A percentile compares a stretch with the other conserved stretches of the same genome.
phyloP scores from a whole-genome alignment of 2,888 invertebrate species.

The Bellardia pandia region DNA sequence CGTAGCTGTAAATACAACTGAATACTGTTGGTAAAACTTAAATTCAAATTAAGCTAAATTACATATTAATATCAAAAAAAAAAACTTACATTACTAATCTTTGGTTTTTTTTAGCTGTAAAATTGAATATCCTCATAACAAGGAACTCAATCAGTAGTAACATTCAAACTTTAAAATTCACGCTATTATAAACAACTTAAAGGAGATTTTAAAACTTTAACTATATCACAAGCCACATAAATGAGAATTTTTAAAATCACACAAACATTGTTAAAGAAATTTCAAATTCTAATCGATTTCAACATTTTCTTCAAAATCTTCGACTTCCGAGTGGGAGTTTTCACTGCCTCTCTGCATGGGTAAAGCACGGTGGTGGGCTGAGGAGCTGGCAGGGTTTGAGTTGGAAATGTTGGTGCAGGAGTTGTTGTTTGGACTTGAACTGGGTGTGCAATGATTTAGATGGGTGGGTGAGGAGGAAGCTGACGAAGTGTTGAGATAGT shows the following conservation, averaged over 20 bases:
- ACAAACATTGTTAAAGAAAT: background rate
- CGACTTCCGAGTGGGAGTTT: slow-evolving; percentile 76
- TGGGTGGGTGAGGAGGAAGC: slow-evolving; percentile 69
- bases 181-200: background rate
- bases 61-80: slow-evolving; percentile 1
- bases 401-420: slow-evolving; percentile 42
- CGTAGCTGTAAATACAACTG: slow-evolving; percentile 1
- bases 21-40: slow-evolving; percentile 48
- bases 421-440: slow-evolving; percentile 60
- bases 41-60: slow-evolving; percentile 31
- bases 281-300: slow-evolving; percentile 82
- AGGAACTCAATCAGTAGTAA: background rate
- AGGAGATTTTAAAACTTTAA: slow-evolving; percentile 42
- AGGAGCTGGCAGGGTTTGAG: slow-evolving; percentile 52
- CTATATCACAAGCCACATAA: slow-evolving; percentile 67
- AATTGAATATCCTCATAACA: background rate
- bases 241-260: slow-evolving; percentile 23
- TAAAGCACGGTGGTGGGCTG: slow-evolving; percentile 17
- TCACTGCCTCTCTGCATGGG: slow-evolving; percentile 76
- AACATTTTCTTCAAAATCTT: slow-evolving; percentile 84
- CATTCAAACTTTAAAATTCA: background rate
- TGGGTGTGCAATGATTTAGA: slow-evolving; percentile 61
- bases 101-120: slow-evolving; percentile 51
- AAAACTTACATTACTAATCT: slow-evolving; percentile 8
- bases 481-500: slow-evolving; percentile 59